Conservation (phyloP, 2,797 vertebrate species). For the Denticeps clupeoides region DNA sequence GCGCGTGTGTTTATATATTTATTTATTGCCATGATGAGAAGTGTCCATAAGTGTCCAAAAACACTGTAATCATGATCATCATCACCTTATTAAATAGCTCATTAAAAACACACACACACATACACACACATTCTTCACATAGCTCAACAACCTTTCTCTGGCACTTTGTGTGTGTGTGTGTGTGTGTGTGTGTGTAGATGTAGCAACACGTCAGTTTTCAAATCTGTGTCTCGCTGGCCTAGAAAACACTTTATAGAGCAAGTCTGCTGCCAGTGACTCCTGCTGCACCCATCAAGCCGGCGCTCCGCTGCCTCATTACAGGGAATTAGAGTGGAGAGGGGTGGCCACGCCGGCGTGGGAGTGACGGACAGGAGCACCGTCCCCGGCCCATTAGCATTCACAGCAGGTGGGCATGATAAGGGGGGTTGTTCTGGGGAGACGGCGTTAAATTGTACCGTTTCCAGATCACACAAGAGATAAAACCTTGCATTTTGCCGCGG, state of each 20-base stretch:
- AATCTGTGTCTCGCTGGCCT: neutral
- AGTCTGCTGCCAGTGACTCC: no score
- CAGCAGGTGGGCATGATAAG: neutral
- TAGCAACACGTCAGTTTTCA: neutral
- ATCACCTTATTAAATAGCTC: neutral
- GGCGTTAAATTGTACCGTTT: slow-evolving; percentile 3
- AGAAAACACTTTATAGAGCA: neutral
- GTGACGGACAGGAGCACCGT: neutral
- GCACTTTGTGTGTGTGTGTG: neutral
- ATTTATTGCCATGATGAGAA: no score
- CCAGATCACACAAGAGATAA: slow-evolving; percentile 2
- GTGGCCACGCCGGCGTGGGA: no score
- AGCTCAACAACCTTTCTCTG: neutral
- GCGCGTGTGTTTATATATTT: no score
- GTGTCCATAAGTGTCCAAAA: no score
- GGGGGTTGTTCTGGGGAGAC: neutral
- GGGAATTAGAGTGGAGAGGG: no score
- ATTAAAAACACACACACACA: slow-evolving; percentile 2
- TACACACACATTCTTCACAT: neutral
- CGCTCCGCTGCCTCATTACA: no score
- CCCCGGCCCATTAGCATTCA: neutral
- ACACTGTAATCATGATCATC: neutral
- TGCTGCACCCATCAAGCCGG: no score
- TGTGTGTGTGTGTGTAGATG: neutral
- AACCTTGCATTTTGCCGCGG: neutral